Percentiles rank a stretch among this genome's conserved stretches.
These are phyloP conservation scores for Fragum fragum DNA, from an alignment of 2,888 invertebrate species.

Conservation along the genomic window DNA sequence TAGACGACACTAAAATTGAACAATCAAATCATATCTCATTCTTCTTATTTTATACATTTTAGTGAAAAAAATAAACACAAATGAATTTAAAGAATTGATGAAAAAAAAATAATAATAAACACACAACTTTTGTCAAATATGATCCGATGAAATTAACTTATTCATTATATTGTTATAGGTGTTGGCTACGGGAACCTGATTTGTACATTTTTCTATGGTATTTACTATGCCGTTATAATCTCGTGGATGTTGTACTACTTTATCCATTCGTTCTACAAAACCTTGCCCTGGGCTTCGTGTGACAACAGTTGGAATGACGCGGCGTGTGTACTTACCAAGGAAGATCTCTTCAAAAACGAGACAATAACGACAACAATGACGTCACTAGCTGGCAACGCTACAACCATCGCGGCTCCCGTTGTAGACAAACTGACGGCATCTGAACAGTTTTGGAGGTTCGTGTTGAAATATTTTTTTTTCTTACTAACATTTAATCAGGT, in stretches of 20 bases:
- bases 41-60: no score
- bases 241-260: slow-evolving; percentile 87
- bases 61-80: no score
- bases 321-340: slow-evolving; percentile 32
- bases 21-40: no score
- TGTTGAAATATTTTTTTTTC: no score
- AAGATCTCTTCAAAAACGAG: slow-evolving; percentile 11
- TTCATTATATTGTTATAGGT: no score
- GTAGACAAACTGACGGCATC: slow-evolving; percentile 14
- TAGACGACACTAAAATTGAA: no score
- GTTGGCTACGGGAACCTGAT: slow-evolving; percentile 57
- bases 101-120: no score
- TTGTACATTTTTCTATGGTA: slow-evolving; percentile 73
- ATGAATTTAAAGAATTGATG: no score
- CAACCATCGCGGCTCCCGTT: neutral
- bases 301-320: slow-evolving; percentile 65
- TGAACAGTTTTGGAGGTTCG: slow-evolving; percentile 24
- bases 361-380: neutral
- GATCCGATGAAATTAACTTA: no score
- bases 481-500: no score
- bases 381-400: neutral
- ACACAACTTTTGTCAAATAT: no score
- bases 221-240: slow-evolving; percentile 88
- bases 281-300: slow-evolving; percentile 64
- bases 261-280: slow-evolving; percentile 80